Base-by-base conservation (phyloP, 1,140 invertebrate genomes). In the Condylostylus longicornis region DNA sequence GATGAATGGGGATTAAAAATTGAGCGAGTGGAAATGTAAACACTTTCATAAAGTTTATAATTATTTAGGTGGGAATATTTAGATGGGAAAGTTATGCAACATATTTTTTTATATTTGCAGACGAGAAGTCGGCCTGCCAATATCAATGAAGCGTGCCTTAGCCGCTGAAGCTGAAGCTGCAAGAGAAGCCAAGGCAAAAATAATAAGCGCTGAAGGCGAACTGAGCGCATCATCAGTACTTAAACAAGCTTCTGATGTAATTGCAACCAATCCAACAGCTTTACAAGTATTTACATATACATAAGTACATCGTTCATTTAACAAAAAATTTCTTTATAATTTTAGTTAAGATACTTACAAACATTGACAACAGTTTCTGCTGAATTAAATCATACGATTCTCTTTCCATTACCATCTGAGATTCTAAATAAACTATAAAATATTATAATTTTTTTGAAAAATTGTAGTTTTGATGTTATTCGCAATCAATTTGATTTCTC, bases 341-440 rank as follows among this genome's bases (percentile, higher is more conserved):
- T n/a, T 33, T 29, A 54, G 49, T 28, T 58, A 14, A 38, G 53
- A 19, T 53, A 58, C 31, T 53, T 70, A 18, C 78, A 95, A 66
- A 91, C 89, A 2, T 64, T 97, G 30, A 93, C 83, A 57, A 82
- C 84, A 1, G 91, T 97, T 52, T 86, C 89, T 21, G 82, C 88
- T 0, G 93, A 97, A 67, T 94, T 94, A 62, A 93, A 91, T 58
- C 93, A 90, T 0, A 95, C 89, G 10, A 96, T 97, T 45, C 82
- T 96, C 40, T 97, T 96, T 62, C 91, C 93, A 5, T 70, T 96
- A 43, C 90, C 90, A 10, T 79, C 95, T 51, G 89, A 95, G 33
- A 38, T 67, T 2, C n/a, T n/a, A n/a, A n/a, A n/a, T n/a, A n/a
- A n/a, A n/a, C n/a, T n/a, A n/a, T n/a, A n/a, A n/a, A n/a, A n/a